phyloP scores from a whole-genome alignment of 2,797 vertebrate genomes.

The Limosa lapponica region DNA sequence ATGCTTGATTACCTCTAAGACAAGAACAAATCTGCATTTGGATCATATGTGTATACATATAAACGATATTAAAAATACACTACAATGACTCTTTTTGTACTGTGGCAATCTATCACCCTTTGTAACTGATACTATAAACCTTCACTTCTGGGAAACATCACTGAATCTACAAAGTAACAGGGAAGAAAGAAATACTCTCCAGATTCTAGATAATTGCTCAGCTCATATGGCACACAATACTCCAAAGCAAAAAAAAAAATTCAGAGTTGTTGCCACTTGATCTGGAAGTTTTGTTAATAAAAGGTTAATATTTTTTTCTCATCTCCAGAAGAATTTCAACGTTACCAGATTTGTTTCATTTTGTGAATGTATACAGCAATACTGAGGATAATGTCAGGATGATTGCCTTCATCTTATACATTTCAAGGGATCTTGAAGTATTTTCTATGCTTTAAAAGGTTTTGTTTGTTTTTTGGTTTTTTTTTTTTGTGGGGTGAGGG shows the following conservation, averaged over 20 bases:
- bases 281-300: neutral
- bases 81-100: neutral
- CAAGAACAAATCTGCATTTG: neutral
- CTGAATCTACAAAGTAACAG: neutral
- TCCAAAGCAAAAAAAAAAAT: neutral
- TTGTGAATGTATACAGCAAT: neutral
- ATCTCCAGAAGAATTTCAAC: neutral
- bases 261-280: neutral
- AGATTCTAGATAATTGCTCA: neutral
- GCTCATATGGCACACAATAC: fast-evolving
- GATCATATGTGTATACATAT: neutral
- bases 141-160: neutral
- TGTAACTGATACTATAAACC: neutral
- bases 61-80: neutral
- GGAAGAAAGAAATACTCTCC: fast-evolving
- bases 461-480: no score
- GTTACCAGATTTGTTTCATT: neutral
- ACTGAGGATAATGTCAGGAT: neutral
- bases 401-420: neutral
- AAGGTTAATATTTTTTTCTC: fast-evolving
- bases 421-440: neutral
- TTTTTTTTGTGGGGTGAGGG: no score
- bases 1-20: neutral
- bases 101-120: neutral
- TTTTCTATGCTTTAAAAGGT: neutral